These are phyloP conservation scores for Notodonta ziczac DNA, from an alignment of 2,888 invertebrate genomes.

Conservation along the genomic window DNA sequence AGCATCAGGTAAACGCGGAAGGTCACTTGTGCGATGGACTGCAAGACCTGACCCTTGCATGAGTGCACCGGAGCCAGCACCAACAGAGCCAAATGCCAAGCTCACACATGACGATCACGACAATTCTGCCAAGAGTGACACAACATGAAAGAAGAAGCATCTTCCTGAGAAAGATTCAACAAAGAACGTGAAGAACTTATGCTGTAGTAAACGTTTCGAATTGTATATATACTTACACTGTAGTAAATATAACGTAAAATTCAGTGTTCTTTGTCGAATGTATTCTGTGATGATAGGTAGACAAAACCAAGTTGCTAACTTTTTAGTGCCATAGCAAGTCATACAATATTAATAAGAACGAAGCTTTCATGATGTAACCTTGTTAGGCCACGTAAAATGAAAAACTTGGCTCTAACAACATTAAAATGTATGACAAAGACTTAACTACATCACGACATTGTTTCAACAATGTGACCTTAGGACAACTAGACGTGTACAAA, in stretches of 20 bases:
- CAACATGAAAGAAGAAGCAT: too few relatives aligned
- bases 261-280: too few relatives aligned
- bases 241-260: neutral
- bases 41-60: too few relatives aligned
- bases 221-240: neutral
- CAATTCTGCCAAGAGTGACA: too few relatives aligned
- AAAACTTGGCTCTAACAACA: constrained; percentile 1
- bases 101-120: too few relatives aligned
- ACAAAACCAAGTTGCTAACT: neutral
- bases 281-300: too few relatives aligned
- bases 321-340: neutral
- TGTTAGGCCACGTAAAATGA: neutral
- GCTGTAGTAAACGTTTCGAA: neutral
- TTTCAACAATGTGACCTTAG: constrained; percentile 10
- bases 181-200: too few relatives aligned
- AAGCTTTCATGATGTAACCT: constrained; percentile 5
- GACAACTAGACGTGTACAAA: neutral
- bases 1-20: too few relatives aligned
- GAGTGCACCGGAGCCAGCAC: too few relatives aligned
- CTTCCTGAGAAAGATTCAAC: too few relatives aligned
- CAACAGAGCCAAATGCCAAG: too few relatives aligned
- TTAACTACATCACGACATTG: constrained; percentile 12
- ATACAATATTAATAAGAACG: constrained; percentile 5
- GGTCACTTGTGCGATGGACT: too few relatives aligned
- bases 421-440: constrained; percentile 9